phyloP scores from a whole-genome alignment of 2,888 invertebrate genomes.

The Nomada ferruginata region DNA sequence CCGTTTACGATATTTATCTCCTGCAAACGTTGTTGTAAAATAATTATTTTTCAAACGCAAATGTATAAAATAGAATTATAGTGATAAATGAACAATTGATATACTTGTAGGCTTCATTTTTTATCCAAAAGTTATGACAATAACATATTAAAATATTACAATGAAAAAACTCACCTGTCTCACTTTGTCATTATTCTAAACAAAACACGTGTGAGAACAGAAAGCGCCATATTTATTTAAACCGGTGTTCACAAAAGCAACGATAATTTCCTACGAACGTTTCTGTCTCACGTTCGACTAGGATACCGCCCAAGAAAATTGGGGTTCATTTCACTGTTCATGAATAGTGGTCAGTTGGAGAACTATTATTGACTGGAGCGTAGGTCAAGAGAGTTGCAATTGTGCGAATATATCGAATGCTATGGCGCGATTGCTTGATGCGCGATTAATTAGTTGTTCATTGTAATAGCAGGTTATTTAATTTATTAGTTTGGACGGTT shows the following conservation, averaged over 20 bases:
- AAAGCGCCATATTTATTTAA: slow-evolving; percentile 18
- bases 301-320: no score
- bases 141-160: neutral
- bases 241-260: neutral
- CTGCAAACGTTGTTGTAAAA: slow-evolving; percentile 14
- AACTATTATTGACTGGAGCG: no score
- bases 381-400: no score
- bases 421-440: no score
- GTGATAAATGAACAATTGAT: neutral
- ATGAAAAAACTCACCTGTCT: neutral
- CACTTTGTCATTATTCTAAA: neutral
- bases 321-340: no score
- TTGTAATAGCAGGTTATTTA: no score
- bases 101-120: slow-evolving; percentile 31
- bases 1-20: slow-evolving; percentile 82
- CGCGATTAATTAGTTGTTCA: no score
- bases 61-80: neutral
- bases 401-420: no score
- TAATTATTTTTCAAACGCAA: neutral
- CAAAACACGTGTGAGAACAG: slow-evolving; percentile 1
- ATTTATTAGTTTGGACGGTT: no score
- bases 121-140: neutral
- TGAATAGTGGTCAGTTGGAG: no score
- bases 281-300: neutral
- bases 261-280: neutral